These are phyloP conservation scores for Stenopsyche tienmushanensis DNA, from an alignment of 1,140 invertebrate species.

Conservation along the genomic window DNA sequence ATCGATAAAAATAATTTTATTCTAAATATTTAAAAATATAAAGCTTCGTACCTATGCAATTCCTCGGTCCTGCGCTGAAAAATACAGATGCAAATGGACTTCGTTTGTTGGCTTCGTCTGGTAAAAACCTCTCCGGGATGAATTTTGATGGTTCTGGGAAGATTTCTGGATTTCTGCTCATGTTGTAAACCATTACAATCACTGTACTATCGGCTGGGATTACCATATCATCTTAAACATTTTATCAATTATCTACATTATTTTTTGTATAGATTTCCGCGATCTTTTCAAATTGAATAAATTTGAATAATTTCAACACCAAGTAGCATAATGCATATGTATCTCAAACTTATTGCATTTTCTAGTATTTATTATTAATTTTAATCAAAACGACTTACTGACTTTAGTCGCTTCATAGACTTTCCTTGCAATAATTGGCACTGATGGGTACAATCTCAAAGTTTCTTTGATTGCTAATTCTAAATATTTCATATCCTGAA, in stretches of 20 bases:
- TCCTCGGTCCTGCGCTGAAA: slow-evolving; percentile 73
- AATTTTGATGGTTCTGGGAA: slow-evolving; percentile 75
- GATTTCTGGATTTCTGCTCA: slow-evolving; percentile 62
- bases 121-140: slow-evolving; percentile 73
- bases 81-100: slow-evolving; percentile 65
- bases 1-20: too few species aligned
- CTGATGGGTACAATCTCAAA: slow-evolving; percentile 65
- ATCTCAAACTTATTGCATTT: too few species aligned
- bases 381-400: slow-evolving; percentile 32
- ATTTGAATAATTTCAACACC: not conserved
- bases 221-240: slow-evolving; percentile 26
- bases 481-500: slow-evolving; percentile 65
- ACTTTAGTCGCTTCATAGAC: slow-evolving; percentile 55
- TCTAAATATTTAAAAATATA: slow-evolving; percentile 2
- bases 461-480: slow-evolving; percentile 67
- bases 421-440: slow-evolving; percentile 64
- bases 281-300: not conserved
- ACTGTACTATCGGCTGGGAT: slow-evolving; percentile 52
- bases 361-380: not conserved
- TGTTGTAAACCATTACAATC: slow-evolving; percentile 55
- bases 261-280: not conserved
- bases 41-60: slow-evolving; percentile 65
- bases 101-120: slow-evolving; percentile 51
- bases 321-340: too few species aligned
- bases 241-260: not conserved